phyloP scores from a whole-genome alignment of 2,888 invertebrate genomes.

The Lasioglossum oenotherae region DNA sequence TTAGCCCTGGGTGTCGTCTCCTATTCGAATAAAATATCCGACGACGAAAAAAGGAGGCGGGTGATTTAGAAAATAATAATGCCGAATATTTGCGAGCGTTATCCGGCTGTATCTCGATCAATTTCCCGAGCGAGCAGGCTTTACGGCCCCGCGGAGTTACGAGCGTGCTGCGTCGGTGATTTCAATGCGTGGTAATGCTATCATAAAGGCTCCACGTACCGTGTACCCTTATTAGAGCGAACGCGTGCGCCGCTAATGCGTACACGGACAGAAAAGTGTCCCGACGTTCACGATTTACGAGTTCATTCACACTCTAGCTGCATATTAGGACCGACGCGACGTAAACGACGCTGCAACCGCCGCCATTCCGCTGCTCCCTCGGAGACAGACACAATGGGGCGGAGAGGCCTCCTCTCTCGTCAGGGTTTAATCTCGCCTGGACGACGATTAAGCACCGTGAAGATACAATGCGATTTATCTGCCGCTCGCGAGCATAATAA shows the following conservation, averaged over 20 bases:
- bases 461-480: slow-evolving; percentile 29
- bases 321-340: slow-evolving; percentile 51
- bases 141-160: slow-evolving; percentile 3
- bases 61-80: neutral
- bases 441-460: slow-evolving; percentile 23
- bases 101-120: neutral
- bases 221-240: slow-evolving; percentile 39
- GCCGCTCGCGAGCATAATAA: neutral
- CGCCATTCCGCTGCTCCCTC: neutral
- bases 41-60: neutral
- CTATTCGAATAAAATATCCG: neutral
- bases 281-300: slow-evolving; percentile 61
- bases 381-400: slow-evolving; percentile 12
- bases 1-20: neutral
- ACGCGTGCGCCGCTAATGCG: slow-evolving; percentile 32
- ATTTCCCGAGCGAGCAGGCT: neutral
- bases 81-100: neutral
- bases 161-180: slow-evolving; percentile 11
- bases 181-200: slow-evolving; percentile 17
- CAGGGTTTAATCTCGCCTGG: slow-evolving; percentile 19
- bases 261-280: slow-evolving; percentile 47
- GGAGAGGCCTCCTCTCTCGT: slow-evolving; percentile 17
- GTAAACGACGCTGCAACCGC: neutral
- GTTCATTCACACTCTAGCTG: slow-evolving; percentile 67
- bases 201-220: slow-evolving; percentile 35